A percentile compares a stretch with the other conserved stretches of the same genome.
These are phyloP conservation scores for Rhadina sibilatrix DNA, from an alignment of 2,113 vertebrate genomes.

Conservation along the genomic window DNA sequence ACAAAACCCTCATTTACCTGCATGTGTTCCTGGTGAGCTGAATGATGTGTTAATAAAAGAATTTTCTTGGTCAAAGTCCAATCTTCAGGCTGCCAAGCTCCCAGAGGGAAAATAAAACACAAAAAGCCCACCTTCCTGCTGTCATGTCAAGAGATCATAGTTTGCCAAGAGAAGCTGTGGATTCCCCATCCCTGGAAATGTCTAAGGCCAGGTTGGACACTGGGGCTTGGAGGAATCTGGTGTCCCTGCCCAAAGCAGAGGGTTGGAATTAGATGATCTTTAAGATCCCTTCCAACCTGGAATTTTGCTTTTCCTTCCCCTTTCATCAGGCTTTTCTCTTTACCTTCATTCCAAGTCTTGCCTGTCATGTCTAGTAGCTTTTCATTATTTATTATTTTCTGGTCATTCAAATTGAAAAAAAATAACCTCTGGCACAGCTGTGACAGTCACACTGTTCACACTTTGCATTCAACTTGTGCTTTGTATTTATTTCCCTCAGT, in stretches of 20 bases:
- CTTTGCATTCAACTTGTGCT: background rate
- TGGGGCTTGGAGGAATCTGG: background rate
- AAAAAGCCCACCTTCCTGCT: background rate
- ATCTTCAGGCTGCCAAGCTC: background rate
- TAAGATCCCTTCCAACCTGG: background rate
- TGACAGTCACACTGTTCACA: background rate
- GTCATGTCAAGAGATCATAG: background rate
- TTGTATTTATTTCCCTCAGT: background rate
- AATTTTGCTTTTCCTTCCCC: background rate
- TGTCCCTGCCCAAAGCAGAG: background rate
- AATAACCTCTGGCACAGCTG: background rate
- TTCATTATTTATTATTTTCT: background rate
- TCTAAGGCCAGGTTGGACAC: accelerated
- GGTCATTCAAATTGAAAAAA: background rate
- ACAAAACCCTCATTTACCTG: background rate
- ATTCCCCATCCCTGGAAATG: background rate
- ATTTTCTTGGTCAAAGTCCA: background rate
- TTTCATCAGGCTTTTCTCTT: background rate
- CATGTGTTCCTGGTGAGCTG: background rate
- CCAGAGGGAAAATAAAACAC: background rate
- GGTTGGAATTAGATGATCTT: background rate
- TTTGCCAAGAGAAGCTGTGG: background rate
- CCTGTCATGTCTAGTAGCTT: background rate
- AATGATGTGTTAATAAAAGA: background rate
- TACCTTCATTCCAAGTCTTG: background rate